Percentiles rank a stretch among this genome's conserved stretches.
Conservation (phyloP, 2,888 invertebrate genomes). For the Ceramica pisi region DNA sequence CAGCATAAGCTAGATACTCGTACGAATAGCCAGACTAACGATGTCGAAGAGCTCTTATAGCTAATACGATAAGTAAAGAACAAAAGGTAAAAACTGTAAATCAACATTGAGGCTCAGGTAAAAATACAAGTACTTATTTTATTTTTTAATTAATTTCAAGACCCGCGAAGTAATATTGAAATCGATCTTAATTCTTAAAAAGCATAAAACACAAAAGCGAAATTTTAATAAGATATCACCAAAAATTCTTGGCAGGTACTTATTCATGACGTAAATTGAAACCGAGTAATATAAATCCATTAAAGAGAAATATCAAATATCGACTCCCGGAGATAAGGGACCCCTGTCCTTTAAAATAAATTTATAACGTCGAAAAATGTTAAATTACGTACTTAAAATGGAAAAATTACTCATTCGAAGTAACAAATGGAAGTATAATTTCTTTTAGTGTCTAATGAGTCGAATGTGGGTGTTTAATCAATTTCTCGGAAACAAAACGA, state of each 20-base stretch:
- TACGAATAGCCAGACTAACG: conserved; percentile 23
- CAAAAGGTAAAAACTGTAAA: not conserved
- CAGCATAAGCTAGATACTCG: conserved; percentile 47
- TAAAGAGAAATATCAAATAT: conserved; percentile 83
- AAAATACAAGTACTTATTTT: not conserved
- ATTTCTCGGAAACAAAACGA: conserved; percentile 81
- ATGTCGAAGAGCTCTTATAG: conserved; percentile 6
- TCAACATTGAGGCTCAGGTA: not conserved
- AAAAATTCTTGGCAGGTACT: conserved; percentile 72
- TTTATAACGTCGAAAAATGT: conserved; percentile 76
- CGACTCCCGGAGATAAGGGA: conserved; percentile 70
- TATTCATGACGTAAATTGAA: conserved; percentile 80
- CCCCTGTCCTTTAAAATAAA: conserved; percentile 76
- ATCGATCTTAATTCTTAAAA: conserved; percentile 41
- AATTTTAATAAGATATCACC: conserved; percentile 61
- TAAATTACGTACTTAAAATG: conserved; percentile 62
- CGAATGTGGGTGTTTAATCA: conserved; percentile 78
- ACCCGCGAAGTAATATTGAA: conserved; percentile 27
- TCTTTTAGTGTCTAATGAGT: conserved; percentile 69
- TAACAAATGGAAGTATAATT: conserved; percentile 67
- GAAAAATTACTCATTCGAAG: conserved; percentile 65
- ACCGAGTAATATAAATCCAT: conserved; percentile 81
- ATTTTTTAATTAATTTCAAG: conserved; percentile 23
- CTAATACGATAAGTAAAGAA: not conserved
- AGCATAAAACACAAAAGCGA: conserved; percentile 46